Percentiles rank a stretch among this genome's conserved stretches.
Evolutionary conservation across 2,888 invertebrate genomes (phyloP).

Genomic region (Fissipunctia ypsillon): DNA sequence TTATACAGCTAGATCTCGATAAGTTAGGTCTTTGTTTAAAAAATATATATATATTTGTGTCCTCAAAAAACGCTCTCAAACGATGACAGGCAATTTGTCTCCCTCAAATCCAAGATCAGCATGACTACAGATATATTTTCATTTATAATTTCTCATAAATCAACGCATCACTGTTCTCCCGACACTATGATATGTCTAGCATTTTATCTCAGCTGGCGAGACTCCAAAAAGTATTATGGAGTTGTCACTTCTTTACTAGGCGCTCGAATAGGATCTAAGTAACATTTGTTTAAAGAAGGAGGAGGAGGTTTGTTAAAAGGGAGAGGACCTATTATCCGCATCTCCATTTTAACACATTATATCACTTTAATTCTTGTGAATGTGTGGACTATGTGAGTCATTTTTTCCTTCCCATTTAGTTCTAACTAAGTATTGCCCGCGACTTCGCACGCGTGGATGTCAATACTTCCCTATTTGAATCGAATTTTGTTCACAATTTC

Average conservation of each 20-base stretch:
- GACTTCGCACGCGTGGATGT: no score
- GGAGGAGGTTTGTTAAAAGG: no score
- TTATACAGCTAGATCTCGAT: no score
- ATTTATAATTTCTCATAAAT: slow-evolving; percentile 65
- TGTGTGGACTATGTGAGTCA: no score
- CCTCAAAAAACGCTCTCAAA: not conserved
- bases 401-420: no score
- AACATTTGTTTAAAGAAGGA: not conserved
- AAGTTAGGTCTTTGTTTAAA: not conserved
- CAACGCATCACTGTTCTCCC: slow-evolving; percentile 62
- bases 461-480: no score
- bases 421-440: no score
- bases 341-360: no score
- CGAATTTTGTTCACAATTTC: no score
- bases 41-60: no score
- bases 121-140: slow-evolving; percentile 30
- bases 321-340: no score
- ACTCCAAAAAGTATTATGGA: slow-evolving; percentile 74
- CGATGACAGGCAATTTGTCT: slow-evolving; percentile 11
- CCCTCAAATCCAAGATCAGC: slow-evolving; percentile 12
- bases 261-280: slow-evolving; percentile 27
- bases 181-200: slow-evolving; percentile 67
- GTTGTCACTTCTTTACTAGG: slow-evolving; percentile 69
- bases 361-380: no score
- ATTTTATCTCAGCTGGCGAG: slow-evolving; percentile 68